A percentile compares a stretch with the other conserved stretches of the same genome.
Conservation (phyloP, 1,140 invertebrate genomes). For the Ganaspis sp. region DNA sequence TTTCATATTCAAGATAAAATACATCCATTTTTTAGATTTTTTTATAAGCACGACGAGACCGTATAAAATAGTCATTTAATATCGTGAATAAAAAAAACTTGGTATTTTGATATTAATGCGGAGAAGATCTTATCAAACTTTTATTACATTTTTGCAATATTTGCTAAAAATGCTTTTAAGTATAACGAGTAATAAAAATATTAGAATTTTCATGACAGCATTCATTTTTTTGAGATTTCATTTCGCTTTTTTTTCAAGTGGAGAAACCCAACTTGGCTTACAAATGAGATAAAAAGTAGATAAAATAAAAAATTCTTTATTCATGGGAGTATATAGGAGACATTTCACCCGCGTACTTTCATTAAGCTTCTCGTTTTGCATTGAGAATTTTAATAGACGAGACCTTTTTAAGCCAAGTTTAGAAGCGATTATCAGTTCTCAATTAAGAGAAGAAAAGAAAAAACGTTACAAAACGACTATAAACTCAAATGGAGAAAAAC, state of each 20-base stretch:
- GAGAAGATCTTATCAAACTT: not conserved
- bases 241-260: not conserved
- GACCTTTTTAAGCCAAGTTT: not conserved
- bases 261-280: not conserved
- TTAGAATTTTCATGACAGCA: not conserved
- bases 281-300: not conserved
- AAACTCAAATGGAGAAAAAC: too few species aligned
- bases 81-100: too few species aligned
- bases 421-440: conserved; percentile 8
- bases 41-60: too few species aligned
- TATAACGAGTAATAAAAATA: not conserved
- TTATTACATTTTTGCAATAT: too few species aligned
- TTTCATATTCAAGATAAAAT: too few species aligned
- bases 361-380: not conserved
- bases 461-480: too few species aligned
- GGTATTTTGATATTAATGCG: too few species aligned
- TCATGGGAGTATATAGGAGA: not conserved
- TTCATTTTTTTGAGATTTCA: not conserved
- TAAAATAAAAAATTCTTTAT: not conserved
- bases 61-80: too few species aligned
- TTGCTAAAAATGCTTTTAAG: not conserved
- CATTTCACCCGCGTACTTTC: conserved; percentile 18
- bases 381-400: not conserved
- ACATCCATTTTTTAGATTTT: too few species aligned
- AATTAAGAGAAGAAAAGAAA: too few species aligned